Evolutionary conservation across 2,888 invertebrate species (phyloP), one percentile per base, ranked within the genome.

Genomic region (Amphimallon solstitiale): DNA sequence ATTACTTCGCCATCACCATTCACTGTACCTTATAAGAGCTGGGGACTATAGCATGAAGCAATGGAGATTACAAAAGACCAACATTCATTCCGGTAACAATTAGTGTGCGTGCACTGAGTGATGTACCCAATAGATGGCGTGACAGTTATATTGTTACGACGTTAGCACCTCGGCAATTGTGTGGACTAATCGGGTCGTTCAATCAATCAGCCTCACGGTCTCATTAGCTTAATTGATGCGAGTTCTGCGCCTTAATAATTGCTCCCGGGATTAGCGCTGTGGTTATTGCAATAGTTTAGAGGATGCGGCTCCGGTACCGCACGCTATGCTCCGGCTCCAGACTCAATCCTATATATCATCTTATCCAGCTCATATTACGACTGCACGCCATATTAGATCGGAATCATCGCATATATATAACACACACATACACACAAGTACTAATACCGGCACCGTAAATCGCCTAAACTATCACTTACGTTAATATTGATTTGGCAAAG

Each of bases 191-290:
- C 73, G 73, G 69, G 70, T 66, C 68, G 72, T 74, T 74, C 75
- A 74, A 78, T 78, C 78, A 76, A 78, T 78, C 78, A 78, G 75
- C 69, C 73, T 66, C 73, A 76, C 73, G 74, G 72, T 70, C 77
- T 77, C 78, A 78, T 79, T 79, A 79, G 73, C 74, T 72, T 76
- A 79, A 79, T 80, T 79, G 78, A 80, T 79, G 78, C 75, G 71
- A 72, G 75, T 73, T 75, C 72, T 71, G 77, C 76, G 75, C 79
- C 79, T 78, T 78, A 78, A 78, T 80, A 79, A 79, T 79, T 78
- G 78, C 78, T 75, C 74, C 75, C 76, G 74, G 78, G 79, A 79
- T 79, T 79, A 78, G 73, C 71, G 70, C 72, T 71, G 72, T 71
- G 74, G 76, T 77, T 76, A 78, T 78, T 77, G 76, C 76, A 68